Evolutionary conservation across 2,797 vertebrate genomes (phyloP), one percentile per base, ranked within the genome.

Genomic region (Anisognathus igniventris): DNA sequence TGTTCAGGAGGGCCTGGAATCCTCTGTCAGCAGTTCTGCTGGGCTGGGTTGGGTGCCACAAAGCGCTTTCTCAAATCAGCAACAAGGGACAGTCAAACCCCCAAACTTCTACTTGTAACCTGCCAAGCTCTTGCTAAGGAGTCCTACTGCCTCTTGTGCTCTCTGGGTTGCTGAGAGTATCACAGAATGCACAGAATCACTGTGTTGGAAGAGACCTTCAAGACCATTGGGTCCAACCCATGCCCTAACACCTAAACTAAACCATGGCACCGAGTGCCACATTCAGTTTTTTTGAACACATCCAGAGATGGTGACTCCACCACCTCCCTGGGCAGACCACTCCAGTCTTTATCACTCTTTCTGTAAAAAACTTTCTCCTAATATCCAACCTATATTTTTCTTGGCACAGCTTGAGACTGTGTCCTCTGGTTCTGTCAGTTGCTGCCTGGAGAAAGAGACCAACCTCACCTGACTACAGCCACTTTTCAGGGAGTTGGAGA

Each of bases 11-110:
- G 45, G 79, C n/a, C 65, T 61, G 58, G 77, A 88, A 75, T 66
- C 71, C 81, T 94, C 50, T 60, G 48, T 65, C 72, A 56, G 89
- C 51, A 77, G 60, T 76, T 95, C 83, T 57, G 67, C 82, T 57
- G 75, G 80, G 79, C 81, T 90, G 76, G 39, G 57, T 16, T 62
- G 45, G 39, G 45, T 73, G 68, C 31, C 71, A 58, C 79, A 61
- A 57, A 17, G 6, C 2, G 0, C 39, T 30, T 65, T 76, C 44
- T 6, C 58, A 66, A 53, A 48, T 51, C 70, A 60, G 67, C 60
- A 61, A 48, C 35, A 80, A 16, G 50, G 67, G 56, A 83, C 48
- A 48, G 45, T 58, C 67, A 76, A 66, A 90, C 9, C 68, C 35
- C 54, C 9, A 42, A 89, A 47, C 60, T 72, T 50, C 7, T 53